These are phyloP conservation scores for Cuculus canorus DNA, from an alignment of 2,797 vertebrate species.

Conservation along the genomic window DNA sequence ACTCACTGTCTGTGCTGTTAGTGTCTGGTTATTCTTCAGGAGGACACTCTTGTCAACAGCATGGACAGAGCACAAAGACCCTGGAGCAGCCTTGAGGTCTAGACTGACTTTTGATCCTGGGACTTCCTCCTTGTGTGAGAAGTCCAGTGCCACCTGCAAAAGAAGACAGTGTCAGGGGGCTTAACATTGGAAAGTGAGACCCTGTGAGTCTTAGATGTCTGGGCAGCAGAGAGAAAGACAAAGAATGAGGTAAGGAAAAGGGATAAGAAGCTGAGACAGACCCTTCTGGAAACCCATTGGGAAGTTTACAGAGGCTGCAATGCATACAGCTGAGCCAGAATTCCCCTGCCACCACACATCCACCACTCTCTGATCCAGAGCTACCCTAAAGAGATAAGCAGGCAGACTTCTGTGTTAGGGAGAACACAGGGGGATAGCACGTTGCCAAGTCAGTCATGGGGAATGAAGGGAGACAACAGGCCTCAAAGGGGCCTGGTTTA, in stretches of 20 bases:
- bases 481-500: not conserved
- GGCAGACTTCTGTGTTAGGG: not conserved
- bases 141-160: conserved; percentile 83
- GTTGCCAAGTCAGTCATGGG: not conserved
- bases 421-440: not conserved
- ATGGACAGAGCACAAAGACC: conserved; percentile 84
- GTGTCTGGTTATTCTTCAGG: conserved; percentile 70
- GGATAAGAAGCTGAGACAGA: not conserved
- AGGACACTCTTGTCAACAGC: conserved; percentile 87
- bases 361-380: not conserved
- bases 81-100: conserved; percentile 77
- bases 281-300: not conserved
- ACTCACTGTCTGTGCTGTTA: conserved; percentile 77
- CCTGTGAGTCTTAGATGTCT: not conserved
- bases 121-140: conserved; percentile 77
- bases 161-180: not conserved
- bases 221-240: not conserved
- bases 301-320: not conserved
- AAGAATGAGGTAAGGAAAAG: not conserved
- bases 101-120: conserved; percentile 78
- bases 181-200: not conserved
- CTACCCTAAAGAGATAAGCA: not conserved
- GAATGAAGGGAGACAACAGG: not conserved
- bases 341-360: not conserved
- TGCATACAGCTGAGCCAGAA: not conserved